Evolutionary conservation across 2,113 vertebrate species (phyloP), one percentile per base, ranked within the genome.

Genomic region (Marcusenius ussheri): DNA sequence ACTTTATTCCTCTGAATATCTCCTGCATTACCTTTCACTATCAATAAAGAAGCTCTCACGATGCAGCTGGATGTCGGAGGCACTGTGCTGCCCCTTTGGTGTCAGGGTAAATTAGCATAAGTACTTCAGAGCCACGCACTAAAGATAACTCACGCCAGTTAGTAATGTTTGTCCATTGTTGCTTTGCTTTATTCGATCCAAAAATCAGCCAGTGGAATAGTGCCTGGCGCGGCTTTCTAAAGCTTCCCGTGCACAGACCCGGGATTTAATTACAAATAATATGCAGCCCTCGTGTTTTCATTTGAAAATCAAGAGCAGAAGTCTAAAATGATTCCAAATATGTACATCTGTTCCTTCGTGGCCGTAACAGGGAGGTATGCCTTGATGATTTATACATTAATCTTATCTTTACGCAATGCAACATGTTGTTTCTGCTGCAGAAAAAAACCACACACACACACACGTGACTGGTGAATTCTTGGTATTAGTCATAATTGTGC

Each of bases 1-100:
- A 0, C 70, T 35, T 17, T 31, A 35, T 74, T 31, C 27, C 35
- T 39, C 27, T 15, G 70, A 47, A 11, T 19, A 47, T n/a, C 9
- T 47, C 85, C 49, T 35, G 13, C 47, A 2, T 50, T 87, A 87
- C 47, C 85, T 53, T 87, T 11, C 83, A 13, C 53, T 21, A 24
- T 53, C 66, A 62, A 50, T 45, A 66, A n/a, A 88, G 9, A 6
- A 31, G 2, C 27, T 94, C 94, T 95, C 95, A 94, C 94, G 94
- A 94, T 94, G 94, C 93, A 95, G 94, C 45, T 87, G 86, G 10
- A 24, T 21, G 15, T 13, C 19, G 35, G 11, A 62, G 8, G 39
- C 35, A 2, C 6, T n/a, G 17, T 46, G 17, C 15, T 62, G 87
- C 19, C 10, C 42, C 58, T 70, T 88, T 88, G 62, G 39, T 88